Percentiles rank a stretch among this genome's conserved stretches.
Evolutionary conservation across 2,888 invertebrate species (phyloP).

Genomic region (Aporophyla nigra): DNA sequence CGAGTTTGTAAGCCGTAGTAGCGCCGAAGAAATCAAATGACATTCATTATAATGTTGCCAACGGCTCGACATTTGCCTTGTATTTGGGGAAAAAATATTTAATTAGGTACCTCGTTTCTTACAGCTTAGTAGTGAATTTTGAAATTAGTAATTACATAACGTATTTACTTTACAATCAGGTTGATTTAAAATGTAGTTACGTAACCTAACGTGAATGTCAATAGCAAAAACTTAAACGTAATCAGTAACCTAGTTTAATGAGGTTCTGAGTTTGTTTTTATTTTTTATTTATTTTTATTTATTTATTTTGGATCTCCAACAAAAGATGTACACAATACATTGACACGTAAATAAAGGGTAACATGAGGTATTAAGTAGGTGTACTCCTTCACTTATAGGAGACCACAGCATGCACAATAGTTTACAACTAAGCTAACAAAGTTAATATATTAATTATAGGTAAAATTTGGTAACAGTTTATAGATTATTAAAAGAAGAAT

Average conservation of each 20-base stretch:
- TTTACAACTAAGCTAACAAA: too few relatives aligned
- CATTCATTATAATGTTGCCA: constrained; percentile 72
- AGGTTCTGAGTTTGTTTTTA: not conserved
- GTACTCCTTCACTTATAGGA: too few relatives aligned
- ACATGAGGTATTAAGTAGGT: too few relatives aligned
- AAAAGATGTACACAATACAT: too few relatives aligned
- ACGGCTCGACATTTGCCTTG: not conserved
- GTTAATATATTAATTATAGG: too few relatives aligned
- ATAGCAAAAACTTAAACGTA: not conserved
- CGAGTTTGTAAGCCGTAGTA: constrained; percentile 53
- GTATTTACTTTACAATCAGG: not conserved
- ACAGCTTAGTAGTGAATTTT: not conserved
- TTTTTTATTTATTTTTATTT: too few relatives aligned
- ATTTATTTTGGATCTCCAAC: too few relatives aligned
- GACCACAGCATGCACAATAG: too few relatives aligned
- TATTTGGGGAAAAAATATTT: not conserved
- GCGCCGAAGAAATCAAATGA: constrained; percentile 55
- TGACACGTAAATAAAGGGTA: too few relatives aligned
- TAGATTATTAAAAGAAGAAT: too few relatives aligned
- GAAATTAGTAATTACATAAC: too few relatives aligned
- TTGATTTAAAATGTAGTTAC: not conserved
- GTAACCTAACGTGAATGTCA: not conserved
- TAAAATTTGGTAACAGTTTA: too few relatives aligned
- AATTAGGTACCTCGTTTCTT: not conserved
- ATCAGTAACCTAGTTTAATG: not conserved